Evolutionary conservation across 1,140 invertebrate species (phyloP).

Genomic region (Epicauta chinensis): DNA sequence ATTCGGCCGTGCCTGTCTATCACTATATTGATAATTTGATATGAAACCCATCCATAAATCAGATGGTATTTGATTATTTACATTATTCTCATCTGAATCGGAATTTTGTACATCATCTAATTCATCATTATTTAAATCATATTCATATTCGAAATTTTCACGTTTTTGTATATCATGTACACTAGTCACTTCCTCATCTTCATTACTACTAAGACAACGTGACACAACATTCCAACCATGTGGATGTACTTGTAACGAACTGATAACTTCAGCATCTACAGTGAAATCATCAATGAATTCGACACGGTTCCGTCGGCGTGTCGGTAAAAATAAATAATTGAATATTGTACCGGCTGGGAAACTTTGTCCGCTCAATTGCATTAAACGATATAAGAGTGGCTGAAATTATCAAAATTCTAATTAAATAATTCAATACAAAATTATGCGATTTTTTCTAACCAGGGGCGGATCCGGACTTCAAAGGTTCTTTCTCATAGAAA

Average conservation of each 20-base stretch:
- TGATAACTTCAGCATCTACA: conserved; percentile 85
- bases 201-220: conserved; percentile 78
- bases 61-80: conserved; percentile 22
- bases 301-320: conserved; percentile 71
- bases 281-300: conserved; percentile 90
- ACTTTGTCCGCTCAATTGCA: conserved; percentile 76
- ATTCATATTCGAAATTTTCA: conserved; percentile 24
- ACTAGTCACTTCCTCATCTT: conserved; percentile 85
- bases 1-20: conserved; percentile 4
- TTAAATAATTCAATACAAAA: too few relatives aligned
- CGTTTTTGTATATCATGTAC: conserved; percentile 84
- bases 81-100: conserved; percentile 1
- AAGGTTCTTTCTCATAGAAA: too few relatives aligned
- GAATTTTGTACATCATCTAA: conserved; percentile 18
- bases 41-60: conserved; percentile 40
- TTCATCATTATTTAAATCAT: conserved; percentile 27
- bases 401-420: conserved; percentile 47
- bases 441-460: too few relatives aligned
- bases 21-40: conserved; percentile 25
- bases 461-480: too few relatives aligned
- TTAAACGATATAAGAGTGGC: conserved; percentile 83
- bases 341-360: conserved; percentile 72
- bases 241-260: conserved; percentile 85
- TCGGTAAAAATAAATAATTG: conserved; percentile 71
- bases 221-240: conserved; percentile 85